phyloP scores from a whole-genome alignment of 1,140 invertebrate genomes.

The Homarus americanus region DNA sequence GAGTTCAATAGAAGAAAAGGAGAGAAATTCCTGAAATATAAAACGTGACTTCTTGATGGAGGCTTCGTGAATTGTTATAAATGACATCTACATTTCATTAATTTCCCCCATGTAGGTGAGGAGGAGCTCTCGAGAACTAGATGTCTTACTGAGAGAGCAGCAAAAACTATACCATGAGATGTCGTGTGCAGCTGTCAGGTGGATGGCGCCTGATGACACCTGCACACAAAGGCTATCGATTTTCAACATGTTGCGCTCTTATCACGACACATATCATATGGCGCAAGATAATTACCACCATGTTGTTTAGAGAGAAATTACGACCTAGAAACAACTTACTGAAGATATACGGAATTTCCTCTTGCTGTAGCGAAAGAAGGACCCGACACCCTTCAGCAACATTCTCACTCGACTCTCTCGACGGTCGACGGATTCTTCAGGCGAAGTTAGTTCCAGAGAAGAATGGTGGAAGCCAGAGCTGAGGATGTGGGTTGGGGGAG shows the following conservation, averaged over 20 bases:
- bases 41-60: too few species aligned
- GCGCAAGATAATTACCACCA: not conserved
- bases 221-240: not conserved
- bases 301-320: not conserved
- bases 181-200: not conserved
- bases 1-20: too few species aligned
- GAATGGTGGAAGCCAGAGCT: constrained; percentile 26
- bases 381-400: constrained; percentile 52
- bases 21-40: too few species aligned
- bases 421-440: constrained; percentile 5
- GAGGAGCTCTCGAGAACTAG: not conserved
- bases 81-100: not conserved
- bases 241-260: not conserved
- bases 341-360: constrained; percentile 33
- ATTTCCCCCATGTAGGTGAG: not conserved
- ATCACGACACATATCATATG: not conserved
- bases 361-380: constrained; percentile 49
- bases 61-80: too few species aligned
- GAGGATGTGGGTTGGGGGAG: not conserved
- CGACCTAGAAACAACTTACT: constrained; percentile 18
- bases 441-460: constrained; percentile 26
- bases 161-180: not conserved
- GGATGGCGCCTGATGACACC: not conserved
- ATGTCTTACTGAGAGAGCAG: too few species aligned
- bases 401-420: constrained; percentile 23